Conservation (phyloP, 2,888 invertebrate genomes). For the Phlogophora meticulosa region DNA sequence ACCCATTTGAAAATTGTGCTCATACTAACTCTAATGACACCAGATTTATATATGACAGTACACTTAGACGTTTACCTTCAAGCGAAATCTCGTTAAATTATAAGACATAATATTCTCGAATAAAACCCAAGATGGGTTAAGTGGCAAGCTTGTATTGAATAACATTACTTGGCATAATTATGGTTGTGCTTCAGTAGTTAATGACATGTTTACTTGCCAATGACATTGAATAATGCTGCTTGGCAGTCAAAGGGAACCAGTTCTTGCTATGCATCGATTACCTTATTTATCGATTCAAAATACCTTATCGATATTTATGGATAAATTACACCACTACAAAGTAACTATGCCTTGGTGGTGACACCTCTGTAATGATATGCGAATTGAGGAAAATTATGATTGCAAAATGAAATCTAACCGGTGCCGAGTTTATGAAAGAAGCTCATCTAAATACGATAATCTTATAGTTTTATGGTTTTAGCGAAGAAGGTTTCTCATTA, state of each 20-base stretch:
- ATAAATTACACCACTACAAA: slow-evolving; percentile 16
- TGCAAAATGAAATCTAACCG: slow-evolving; percentile 4
- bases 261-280: slow-evolving; percentile 50
- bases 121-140: slow-evolving; percentile 50
- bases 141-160: slow-evolving; percentile 46
- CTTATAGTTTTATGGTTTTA: slow-evolving; percentile 1
- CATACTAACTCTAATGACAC: too few relatives aligned
- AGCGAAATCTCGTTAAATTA: slow-evolving; percentile 37
- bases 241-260: slow-evolving; percentile 48
- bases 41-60: neutral
- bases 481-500: neutral
- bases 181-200: slow-evolving; percentile 40
- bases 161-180: slow-evolving; percentile 59
- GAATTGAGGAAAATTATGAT: slow-evolving; percentile 15
- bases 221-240: slow-evolving; percentile 63
- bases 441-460: neutral
- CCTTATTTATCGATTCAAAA: slow-evolving; percentile 46
- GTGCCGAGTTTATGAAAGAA: neutral
- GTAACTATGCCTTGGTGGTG: slow-evolving; percentile 10
- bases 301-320: slow-evolving; percentile 38
- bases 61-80: slow-evolving; percentile 10
- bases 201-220: slow-evolving; percentile 59
- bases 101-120: slow-evolving; percentile 39
- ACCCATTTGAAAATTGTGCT: neutral
- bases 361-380: slow-evolving; percentile 26